Percentiles rank a stretch among this genome's conserved stretches.
These are phyloP conservation scores for Polydesmus complanatus DNA, from an alignment of 2,888 invertebrate genomes.

Conservation along the genomic window DNA sequence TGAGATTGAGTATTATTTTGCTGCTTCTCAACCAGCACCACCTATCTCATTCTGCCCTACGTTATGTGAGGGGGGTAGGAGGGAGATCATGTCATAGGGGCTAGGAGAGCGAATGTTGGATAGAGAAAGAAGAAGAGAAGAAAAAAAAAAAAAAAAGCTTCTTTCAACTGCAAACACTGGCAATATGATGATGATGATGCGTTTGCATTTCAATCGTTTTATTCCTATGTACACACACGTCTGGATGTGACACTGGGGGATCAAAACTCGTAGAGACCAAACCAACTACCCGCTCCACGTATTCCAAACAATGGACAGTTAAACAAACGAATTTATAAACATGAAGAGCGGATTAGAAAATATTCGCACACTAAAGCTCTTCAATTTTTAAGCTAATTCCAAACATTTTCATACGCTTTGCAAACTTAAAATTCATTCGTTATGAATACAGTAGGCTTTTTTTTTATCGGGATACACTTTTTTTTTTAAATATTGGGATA, in stretches of 20 bases:
- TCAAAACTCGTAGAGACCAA: no score
- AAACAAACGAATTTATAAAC: background rate
- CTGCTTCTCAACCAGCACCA: background rate
- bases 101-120: no score
- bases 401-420: no score
- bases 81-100: no score
- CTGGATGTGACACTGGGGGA: background rate
- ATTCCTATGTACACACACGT: background rate
- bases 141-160: background rate
- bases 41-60: background rate
- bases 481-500: no score
- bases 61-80: background rate
- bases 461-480: no score
- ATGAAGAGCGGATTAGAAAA: background rate
- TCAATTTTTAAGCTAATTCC: no score
- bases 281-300: background rate
- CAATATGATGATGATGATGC: background rate
- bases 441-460: no score
- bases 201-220: background rate
- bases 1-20: background rate
- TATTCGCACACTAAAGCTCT: no score
- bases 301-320: no score
- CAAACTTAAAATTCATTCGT: no score
- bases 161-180: background rate
- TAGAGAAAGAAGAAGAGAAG: background rate